Conservation (phyloP, 2,888 invertebrate species). For the Mycalesis mineus region DNA sequence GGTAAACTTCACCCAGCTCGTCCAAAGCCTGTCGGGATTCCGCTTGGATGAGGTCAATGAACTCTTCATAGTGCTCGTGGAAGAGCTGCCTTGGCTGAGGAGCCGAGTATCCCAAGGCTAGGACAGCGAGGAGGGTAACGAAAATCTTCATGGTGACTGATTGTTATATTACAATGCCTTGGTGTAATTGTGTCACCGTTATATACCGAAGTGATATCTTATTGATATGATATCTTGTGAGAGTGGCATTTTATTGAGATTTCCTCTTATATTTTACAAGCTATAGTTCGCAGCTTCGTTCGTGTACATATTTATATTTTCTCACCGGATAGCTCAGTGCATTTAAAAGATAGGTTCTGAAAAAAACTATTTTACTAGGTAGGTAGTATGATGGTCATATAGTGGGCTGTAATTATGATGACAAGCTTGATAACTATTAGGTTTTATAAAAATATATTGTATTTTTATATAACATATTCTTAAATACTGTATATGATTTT, state of each 20-base stretch:
- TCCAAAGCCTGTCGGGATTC: constrained; percentile 26
- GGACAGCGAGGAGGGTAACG: constrained; percentile 22
- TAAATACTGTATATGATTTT: too few species aligned
- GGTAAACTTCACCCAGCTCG: constrained; percentile 26
- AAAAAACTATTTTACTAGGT: too few species aligned
- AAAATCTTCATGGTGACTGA: constrained; percentile 23
- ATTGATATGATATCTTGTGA: constrained; percentile 12
- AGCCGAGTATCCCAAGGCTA: constrained; percentile 24
- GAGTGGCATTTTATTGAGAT: not conserved
- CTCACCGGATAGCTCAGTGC: too few species aligned
- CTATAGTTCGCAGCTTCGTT: too few species aligned
- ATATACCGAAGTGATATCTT: constrained; percentile 11
- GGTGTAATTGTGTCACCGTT: not conserved
- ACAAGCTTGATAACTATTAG: too few species aligned
- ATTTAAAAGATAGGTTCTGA: too few species aligned
- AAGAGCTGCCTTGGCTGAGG: constrained; percentile 32
- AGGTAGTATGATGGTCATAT: too few species aligned
- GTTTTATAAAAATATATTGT: too few species aligned
- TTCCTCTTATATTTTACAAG: not conserved
- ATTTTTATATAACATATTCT: too few species aligned
- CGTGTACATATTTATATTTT: too few species aligned
- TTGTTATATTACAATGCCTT: not conserved
- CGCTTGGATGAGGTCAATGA: constrained; percentile 27
- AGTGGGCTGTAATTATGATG: too few species aligned
- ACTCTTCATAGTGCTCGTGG: constrained; percentile 36